These are phyloP conservation scores for Macroglossus sobrinus DNA, from an alignment of 2,113 vertebrate genomes.

Conservation along the genomic window DNA sequence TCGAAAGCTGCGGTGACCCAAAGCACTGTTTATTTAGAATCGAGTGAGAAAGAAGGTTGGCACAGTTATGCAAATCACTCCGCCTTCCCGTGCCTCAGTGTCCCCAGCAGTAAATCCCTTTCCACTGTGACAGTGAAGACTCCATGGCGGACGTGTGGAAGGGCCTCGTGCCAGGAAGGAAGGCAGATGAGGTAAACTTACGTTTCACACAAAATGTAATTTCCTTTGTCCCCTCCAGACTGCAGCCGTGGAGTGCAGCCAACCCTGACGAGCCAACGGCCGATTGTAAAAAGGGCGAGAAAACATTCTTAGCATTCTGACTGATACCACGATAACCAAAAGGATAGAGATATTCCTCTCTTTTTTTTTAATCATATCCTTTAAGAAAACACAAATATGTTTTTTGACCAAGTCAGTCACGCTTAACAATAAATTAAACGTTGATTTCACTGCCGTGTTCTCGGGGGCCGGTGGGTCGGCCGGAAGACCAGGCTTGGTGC, in stretches of 20 bases:
- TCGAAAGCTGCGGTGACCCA: background rate
- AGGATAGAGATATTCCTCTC: background rate
- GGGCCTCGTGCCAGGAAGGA: background rate
- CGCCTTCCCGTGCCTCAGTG: background rate
- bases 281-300: background rate
- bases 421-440: background rate
- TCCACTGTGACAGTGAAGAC: background rate
- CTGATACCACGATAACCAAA: background rate
- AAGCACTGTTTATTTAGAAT: background rate
- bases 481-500: background rate
- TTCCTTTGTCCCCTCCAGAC: background rate
- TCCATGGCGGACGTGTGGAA: background rate
- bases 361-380: background rate
- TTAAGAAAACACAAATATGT: background rate
- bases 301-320: background rate
- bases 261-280: background rate
- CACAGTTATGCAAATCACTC: background rate
- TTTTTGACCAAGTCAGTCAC: background rate
- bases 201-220: slow-evolving; percentile 1
- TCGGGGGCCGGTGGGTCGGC: background rate
- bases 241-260: background rate
- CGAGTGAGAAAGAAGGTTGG: background rate
- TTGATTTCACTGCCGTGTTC: background rate
- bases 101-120: background rate
- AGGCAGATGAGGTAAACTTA: background rate